These are phyloP conservation scores for Cosmorhoe ocellata DNA, from an alignment of 2,888 invertebrate species.

Conservation along the genomic window DNA sequence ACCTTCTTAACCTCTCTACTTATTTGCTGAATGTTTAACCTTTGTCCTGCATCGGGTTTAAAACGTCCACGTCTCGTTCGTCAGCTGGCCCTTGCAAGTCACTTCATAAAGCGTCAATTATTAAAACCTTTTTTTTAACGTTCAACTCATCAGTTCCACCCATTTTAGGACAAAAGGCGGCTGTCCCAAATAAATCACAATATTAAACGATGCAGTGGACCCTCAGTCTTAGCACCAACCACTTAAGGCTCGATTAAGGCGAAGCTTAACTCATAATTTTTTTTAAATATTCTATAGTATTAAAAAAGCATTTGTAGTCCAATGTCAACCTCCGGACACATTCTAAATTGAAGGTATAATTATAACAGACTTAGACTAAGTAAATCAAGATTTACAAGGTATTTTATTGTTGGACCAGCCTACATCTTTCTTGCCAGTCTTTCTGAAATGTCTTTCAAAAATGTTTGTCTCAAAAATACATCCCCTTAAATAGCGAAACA, in stretches of 20 bases:
- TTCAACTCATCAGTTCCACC: slow-evolving; percentile 39
- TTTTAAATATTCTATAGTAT: too few relatives aligned
- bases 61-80: neutral
- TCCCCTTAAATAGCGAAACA: slow-evolving; percentile 55
- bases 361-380: too few relatives aligned
- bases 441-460: too few relatives aligned
- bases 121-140: slow-evolving; percentile 9
- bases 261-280: slow-evolving; percentile 31
- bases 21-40: too few relatives aligned
- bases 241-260: slow-evolving; percentile 53
- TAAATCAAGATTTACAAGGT: too few relatives aligned
- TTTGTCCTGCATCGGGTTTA: too few relatives aligned
- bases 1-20: too few relatives aligned
- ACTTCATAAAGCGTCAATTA: neutral
- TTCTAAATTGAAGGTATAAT: too few relatives aligned
- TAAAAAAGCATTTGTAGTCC: too few relatives aligned
- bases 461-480: slow-evolving; percentile 32
- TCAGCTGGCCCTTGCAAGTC: neutral
- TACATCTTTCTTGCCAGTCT: too few relatives aligned
- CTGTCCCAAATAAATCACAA: slow-evolving; percentile 61
- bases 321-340: too few relatives aligned
- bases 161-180: slow-evolving; percentile 55
- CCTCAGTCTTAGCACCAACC: slow-evolving; percentile 46
- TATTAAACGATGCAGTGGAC: slow-evolving; percentile 54
- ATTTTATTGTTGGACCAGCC: too few relatives aligned